A percentile compares a stretch with the other conserved stretches of the same genome.
These are phyloP conservation scores for Eustalomyia histrio DNA, from an alignment of 2,888 invertebrate genomes.

Conservation along the genomic window DNA sequence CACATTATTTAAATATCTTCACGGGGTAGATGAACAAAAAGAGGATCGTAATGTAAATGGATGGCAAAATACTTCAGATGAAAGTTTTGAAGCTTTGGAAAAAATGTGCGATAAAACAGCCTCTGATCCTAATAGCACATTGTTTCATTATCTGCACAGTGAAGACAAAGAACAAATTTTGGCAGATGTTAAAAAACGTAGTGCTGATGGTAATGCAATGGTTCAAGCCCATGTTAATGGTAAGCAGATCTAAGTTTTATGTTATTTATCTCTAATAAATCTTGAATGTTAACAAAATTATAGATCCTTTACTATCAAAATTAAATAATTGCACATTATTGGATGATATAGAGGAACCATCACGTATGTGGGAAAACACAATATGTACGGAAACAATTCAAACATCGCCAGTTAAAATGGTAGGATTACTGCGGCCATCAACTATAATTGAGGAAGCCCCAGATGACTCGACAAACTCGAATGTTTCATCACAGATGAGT, in stretches of 20 bases:
- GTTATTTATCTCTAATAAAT: background rate
- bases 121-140: slow-evolving; percentile 77
- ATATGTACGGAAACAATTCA: slow-evolving; percentile 68
- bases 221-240: background rate
- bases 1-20: slow-evolving; percentile 75
- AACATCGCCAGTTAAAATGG: slow-evolving; percentile 77
- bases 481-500: slow-evolving; percentile 69
- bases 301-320: slow-evolving; percentile 46
- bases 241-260: slow-evolving; percentile 7
- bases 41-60: slow-evolving; percentile 14
- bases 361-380: slow-evolving; percentile 77
- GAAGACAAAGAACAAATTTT: slow-evolving; percentile 70
- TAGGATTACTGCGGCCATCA: slow-evolving; percentile 77
- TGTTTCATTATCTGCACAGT: slow-evolving; percentile 75
- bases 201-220: slow-evolving; percentile 21
- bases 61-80: slow-evolving; percentile 66
- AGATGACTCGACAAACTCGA: slow-evolving; percentile 66
- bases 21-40: slow-evolving; percentile 69
- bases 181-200: slow-evolving; percentile 65
- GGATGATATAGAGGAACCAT: slow-evolving; percentile 77
- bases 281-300: background rate
- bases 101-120: slow-evolving; percentile 77
- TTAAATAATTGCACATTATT: slow-evolving; percentile 71
- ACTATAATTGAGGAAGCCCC: slow-evolving; percentile 77
- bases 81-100: slow-evolving; percentile 76